A percentile compares a stretch with the other conserved stretches of the same genome.
These are phyloP conservation scores for Subacronicta megacephala DNA, from an alignment of 2,888 invertebrate species.

Conservation along the genomic window DNA sequence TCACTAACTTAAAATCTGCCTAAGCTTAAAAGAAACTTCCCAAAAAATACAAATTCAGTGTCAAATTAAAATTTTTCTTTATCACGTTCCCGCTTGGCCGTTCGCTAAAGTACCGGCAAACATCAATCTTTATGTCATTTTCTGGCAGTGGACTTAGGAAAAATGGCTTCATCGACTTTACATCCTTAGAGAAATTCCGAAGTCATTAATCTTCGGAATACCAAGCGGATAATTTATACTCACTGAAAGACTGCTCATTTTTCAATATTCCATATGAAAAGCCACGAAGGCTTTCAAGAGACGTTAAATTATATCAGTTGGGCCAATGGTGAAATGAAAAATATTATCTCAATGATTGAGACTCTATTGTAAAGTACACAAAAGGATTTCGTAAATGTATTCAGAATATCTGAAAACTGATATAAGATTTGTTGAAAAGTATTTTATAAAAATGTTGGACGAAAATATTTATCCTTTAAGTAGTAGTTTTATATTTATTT, in stretches of 20 bases:
- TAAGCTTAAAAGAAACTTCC: slow-evolving; percentile 2
- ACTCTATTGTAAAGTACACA: background rate
- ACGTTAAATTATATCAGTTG: slow-evolving; percentile 38
- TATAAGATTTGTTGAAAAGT: background rate
- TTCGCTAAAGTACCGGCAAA: slow-evolving; percentile 58
- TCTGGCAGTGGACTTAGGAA: slow-evolving; percentile 81
- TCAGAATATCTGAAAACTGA: slow-evolving; percentile 1
- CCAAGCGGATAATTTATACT: slow-evolving; percentile 75
- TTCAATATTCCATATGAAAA: slow-evolving; percentile 59
- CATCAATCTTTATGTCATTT: slow-evolving; percentile 85
- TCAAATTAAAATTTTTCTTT: slow-evolving; percentile 46
- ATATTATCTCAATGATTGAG: slow-evolving; percentile 21
- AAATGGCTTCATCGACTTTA: slow-evolving; percentile 85
- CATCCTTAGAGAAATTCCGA: slow-evolving; percentile 76
- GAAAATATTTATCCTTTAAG: background rate
- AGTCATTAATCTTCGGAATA: slow-evolving; percentile 79
- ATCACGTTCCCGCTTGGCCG: slow-evolving; percentile 67
- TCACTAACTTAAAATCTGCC: slow-evolving; percentile 5
- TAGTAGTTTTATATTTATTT: background rate
- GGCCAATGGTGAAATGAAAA: slow-evolving; percentile 25
- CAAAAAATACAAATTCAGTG: slow-evolving; percentile 9
- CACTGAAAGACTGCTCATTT: slow-evolving; percentile 67
- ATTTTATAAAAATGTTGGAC: too few species aligned
- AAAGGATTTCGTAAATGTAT: slow-evolving; percentile 6
- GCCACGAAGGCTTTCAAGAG: slow-evolving; percentile 31